Base-by-base conservation (phyloP, 2,113 vertebrate genomes). In the Caranx melampygus region DNA sequence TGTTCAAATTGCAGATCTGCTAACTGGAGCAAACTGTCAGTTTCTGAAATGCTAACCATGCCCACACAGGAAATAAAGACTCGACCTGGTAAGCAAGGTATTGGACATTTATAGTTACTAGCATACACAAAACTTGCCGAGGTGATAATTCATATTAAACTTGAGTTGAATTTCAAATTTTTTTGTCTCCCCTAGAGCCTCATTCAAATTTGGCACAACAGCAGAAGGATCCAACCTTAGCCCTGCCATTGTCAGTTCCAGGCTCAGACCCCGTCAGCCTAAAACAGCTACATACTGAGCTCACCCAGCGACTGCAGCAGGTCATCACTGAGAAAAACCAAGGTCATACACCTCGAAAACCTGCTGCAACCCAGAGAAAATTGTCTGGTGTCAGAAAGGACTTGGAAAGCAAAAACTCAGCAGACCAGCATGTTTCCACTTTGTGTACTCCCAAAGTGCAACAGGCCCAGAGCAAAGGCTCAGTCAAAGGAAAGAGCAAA, bases 1-100 rank as follows among this genome's bases (percentile, higher is more conserved):
- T 86, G 11, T 76, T 81, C 31, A 51, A 54, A 67, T 69, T 81
- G 0, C 79, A 94, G 93, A 47, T 72, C 79, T 44, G 62, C 89
- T 21, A 78, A 72, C 21, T 87, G 84, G 78, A 86, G 16, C 33
- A 94, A 89, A 85, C 34, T 63, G 2, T 95, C 94, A 34, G 77
- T 93, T 65, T 88, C 92, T 63, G 89, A 92, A 59, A 87, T 92
- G 71, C 31, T 92, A 33, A 85, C 82, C 67, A 89, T 92, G 67
- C 82, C 89, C 14, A 89, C 75, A 44, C 91, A 91, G 76, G 93
- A 84, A 82, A 74, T 79, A 0, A 59, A 21, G 35, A 63, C 26
- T 63, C 26, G 55, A 78, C 75, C 79, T 63, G 91, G 94, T 94
- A 87, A 90, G 69, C 3, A 37, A 82, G 60, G 12, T 66, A 72